Base-by-base conservation (phyloP, 2,888 invertebrate genomes). In the Nymphalis c-album region DNA sequence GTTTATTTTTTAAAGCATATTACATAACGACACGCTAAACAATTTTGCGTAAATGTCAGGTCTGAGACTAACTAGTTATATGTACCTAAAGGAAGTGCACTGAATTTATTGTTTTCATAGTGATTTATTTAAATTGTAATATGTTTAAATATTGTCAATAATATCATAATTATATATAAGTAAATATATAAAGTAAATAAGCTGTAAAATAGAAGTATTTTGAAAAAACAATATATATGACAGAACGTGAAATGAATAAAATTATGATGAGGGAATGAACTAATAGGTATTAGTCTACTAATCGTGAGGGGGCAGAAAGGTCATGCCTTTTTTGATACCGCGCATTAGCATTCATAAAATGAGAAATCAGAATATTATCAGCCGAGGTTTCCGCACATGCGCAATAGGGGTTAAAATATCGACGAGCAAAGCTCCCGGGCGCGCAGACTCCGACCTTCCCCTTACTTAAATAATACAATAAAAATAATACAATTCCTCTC, bases 321-420 rank as follows among this genome's bases (percentile, higher is more conserved):
- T 80, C 31, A 78, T 76, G 79, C 78, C 78, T 79, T 83, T 82
- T 83, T 40, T 83, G 85, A 84, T 85, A 85, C 80, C 78, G 75
- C 79, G 78, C 84, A 89, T 90, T 88, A 89, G 81, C 85, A 89
- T 90, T 85, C 85, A 87, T 87, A 87, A 87, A 87, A 82, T 79
- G 84, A 85, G 84, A 85, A 88, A 90, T 90, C 88, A 85, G 86
- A 87, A 89, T 87, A 87, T 85, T 85, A 89, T 86, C 84, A 80
- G 82, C 68, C 72, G 75, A 73, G 77, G 79, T 70, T 73, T 86
- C 85, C 86, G 91, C 91, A 87, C 92, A 91, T 91, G 92, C 92
- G 92, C 85, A 85, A 64, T 74, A 72, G 64, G 61, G 64, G 62
- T 67, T 22, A 22, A 71, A 73, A 76, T 92, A 91, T 92, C 86